These are phyloP conservation scores for Cheilosia pagana DNA, from an alignment of 2,888 invertebrate species.

Conservation along the genomic window DNA sequence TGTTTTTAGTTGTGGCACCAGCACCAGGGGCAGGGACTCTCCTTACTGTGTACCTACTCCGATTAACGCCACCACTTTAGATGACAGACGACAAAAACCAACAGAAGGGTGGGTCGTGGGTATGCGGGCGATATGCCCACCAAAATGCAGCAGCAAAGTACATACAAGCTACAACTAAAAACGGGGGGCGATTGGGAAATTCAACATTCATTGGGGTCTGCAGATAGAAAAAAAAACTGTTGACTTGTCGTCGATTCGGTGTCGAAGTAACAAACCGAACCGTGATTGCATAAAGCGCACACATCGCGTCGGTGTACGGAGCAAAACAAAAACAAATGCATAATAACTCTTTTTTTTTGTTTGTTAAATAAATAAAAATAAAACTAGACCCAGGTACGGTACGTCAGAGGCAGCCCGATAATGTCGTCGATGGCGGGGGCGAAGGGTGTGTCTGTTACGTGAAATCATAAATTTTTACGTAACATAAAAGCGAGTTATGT, in stretches of 20 bases:
- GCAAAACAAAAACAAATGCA: slow-evolving; percentile 37
- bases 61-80: slow-evolving; percentile 40
- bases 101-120: slow-evolving; percentile 59
- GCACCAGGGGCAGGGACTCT: slow-evolving; percentile 11
- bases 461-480: slow-evolving; percentile 63
- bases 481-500: slow-evolving; percentile 67
- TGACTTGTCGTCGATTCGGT: slow-evolving; percentile 60
- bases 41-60: slow-evolving; percentile 15
- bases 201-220: slow-evolving; percentile 47
- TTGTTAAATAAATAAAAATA: slow-evolving; percentile 44
- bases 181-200: slow-evolving; percentile 60
- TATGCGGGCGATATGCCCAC: no score
- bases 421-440: slow-evolving; percentile 36
- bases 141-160: slow-evolving; percentile 36
- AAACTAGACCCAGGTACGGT: slow-evolving; percentile 30
- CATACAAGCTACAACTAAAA: slow-evolving; percentile 16
- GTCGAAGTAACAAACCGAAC: slow-evolving; percentile 58
- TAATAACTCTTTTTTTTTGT: slow-evolving; percentile 14
- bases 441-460: slow-evolving; percentile 65
- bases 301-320: slow-evolving; percentile 40
- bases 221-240: slow-evolving; percentile 17
- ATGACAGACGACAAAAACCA: slow-evolving; percentile 20
- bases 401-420: no score
- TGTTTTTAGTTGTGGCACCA: slow-evolving; percentile 33
- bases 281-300: slow-evolving; percentile 73